Conservation (phyloP, 1,140 invertebrate genomes). For the Drosophila teissieri region DNA sequence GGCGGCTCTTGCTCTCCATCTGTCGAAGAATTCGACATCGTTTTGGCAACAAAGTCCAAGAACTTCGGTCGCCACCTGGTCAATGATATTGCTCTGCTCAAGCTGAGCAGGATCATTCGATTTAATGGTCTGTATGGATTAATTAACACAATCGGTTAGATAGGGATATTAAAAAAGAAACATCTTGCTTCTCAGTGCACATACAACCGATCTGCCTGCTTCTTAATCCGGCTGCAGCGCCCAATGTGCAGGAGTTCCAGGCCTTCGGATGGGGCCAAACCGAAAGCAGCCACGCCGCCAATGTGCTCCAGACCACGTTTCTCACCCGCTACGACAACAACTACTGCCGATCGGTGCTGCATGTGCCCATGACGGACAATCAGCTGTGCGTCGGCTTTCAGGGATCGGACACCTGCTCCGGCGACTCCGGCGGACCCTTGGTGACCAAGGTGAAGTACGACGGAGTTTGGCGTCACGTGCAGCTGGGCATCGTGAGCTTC, state of each 20-base stretch:
- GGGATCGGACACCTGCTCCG: conserved; percentile 26
- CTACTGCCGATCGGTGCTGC: background rate
- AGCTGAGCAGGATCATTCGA: conserved; percentile 22
- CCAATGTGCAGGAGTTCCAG: background rate
- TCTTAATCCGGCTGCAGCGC: background rate
- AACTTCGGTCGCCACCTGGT: rapidly evolving
- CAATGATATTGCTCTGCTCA: conserved; percentile 54
- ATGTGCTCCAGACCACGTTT: conserved; percentile 20
- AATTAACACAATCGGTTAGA: too few relatives aligned
- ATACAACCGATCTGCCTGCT: conserved; percentile 53
- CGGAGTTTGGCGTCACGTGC: conserved; percentile 23
- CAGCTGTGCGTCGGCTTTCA: conserved; percentile 23
- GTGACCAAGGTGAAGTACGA: background rate
- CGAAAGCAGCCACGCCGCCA: background rate
- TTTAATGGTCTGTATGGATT: conserved; percentile 16
- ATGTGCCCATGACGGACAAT: background rate
- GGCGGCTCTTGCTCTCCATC: background rate
- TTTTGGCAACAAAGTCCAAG: background rate
- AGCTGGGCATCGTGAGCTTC: conserved; percentile 47
- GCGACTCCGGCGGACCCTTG: conserved; percentile 52
- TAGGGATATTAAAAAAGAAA: background rate
- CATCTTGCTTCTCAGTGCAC: conserved; percentile 8
- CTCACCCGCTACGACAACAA: background rate
- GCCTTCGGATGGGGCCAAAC: conserved; percentile 47
- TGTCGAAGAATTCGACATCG: conserved; percentile 18